Conservation (phyloP, 1,140 invertebrate genomes). For the Hylaeus anthracinus region DNA sequence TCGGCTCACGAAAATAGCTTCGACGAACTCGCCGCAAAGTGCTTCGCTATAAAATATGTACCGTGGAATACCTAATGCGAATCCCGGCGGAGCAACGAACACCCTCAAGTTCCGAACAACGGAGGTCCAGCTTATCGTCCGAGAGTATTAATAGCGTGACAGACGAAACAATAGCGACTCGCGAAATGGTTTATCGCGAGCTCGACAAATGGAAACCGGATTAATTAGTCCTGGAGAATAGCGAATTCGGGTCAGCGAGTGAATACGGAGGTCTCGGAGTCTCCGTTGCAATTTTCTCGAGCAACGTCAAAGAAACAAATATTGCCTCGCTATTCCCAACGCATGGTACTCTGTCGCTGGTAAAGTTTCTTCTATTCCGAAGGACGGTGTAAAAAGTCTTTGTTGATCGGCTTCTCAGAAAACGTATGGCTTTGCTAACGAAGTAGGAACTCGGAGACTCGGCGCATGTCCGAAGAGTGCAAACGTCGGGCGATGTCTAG, state of each 20-base stretch:
- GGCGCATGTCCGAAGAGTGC: too few relatives aligned
- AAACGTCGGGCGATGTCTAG: too few relatives aligned
- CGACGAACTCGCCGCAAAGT: not conserved
- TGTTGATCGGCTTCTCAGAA: too few relatives aligned
- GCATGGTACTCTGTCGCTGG: too few relatives aligned
- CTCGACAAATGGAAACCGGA: conserved; percentile 20
- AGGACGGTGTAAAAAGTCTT: too few relatives aligned
- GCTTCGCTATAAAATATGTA: too few relatives aligned
- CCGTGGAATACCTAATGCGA: not conserved
- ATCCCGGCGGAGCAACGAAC: not conserved
- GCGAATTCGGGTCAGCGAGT: not conserved
- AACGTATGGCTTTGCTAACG: too few relatives aligned
- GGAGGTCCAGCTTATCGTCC: not conserved
- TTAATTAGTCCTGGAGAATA: conserved; percentile 15
- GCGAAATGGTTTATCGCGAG: conserved; percentile 12
- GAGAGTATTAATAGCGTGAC: not conserved
- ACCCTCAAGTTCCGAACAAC: not conserved
- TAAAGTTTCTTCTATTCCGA: too few relatives aligned
- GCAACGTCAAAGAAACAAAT: too few relatives aligned
- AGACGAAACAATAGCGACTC: conserved; percentile 29
- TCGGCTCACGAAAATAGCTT: not conserved
- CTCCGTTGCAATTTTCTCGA: not conserved
- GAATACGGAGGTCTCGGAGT: not conserved
- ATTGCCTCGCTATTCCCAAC: too few relatives aligned
- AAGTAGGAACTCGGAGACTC: too few relatives aligned